Evolutionary conservation across 2,888 invertebrate genomes (phyloP).

Genomic region (Bombylius discolor): DNA sequence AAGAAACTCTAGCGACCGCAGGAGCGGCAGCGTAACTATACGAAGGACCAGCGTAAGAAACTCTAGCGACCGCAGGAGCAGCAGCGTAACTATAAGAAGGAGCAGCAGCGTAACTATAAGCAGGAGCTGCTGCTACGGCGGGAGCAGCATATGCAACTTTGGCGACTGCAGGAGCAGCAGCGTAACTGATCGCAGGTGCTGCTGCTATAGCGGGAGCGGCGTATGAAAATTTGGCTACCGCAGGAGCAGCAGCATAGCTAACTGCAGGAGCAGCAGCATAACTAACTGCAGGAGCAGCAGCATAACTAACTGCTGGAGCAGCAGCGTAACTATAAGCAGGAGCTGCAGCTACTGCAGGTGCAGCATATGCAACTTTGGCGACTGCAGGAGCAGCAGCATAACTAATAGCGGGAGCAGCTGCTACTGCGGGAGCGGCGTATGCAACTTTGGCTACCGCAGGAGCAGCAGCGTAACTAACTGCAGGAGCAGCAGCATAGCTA

Average conservation of each 20-base stretch:
- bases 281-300: constrained; percentile 2
- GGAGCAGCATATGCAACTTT: constrained; percentile 6
- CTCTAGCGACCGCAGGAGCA: constrained; percentile 7
- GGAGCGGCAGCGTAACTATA: constrained; percentile 8
- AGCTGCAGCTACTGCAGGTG: constrained; percentile 22
- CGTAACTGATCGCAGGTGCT: constrained; percentile 3
- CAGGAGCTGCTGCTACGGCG: constrained; percentile 19
- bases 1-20: constrained; percentile 14
- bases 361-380: constrained; percentile 3
- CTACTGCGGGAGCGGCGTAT: constrained; percentile 12
- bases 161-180: constrained; percentile 11
- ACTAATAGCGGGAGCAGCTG: background rate
- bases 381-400: constrained; percentile 11
- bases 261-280: constrained; percentile 12
- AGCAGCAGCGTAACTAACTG: constrained; percentile 4
- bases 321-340: constrained; percentile 25
- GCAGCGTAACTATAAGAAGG: background rate
- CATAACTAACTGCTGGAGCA: constrained; percentile 9
- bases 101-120: constrained; percentile 26
- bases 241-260: constrained; percentile 10
- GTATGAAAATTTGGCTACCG: constrained; percentile 15
- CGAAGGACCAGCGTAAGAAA: constrained; percentile 16
- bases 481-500: constrained; percentile 9
- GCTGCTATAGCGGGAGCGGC: constrained; percentile 10
- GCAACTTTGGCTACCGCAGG: constrained; percentile 22